Evolutionary conservation across 2,113 vertebrate species (phyloP).

Genomic region (Salvelinus sp.): DNA sequence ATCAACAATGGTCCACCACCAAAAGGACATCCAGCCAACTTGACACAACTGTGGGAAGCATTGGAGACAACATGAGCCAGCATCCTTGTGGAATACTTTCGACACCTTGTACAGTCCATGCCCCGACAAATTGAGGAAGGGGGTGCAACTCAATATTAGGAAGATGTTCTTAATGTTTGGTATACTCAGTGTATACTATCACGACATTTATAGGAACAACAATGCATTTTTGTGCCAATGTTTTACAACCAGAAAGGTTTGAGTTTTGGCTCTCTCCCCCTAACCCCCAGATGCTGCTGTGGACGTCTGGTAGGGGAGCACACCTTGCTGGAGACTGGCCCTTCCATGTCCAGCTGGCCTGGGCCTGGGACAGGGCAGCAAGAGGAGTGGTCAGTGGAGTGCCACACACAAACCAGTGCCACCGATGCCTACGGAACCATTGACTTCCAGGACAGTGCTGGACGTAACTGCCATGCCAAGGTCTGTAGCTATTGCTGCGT

Average conservation of each 20-base stretch:
- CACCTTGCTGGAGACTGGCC: constrained; percentile 62
- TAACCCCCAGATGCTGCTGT: constrained; percentile 85
- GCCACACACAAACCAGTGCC: constrained; percentile 82
- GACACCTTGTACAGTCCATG: too few species aligned
- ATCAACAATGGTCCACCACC: too few species aligned
- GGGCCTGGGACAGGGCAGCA: constrained; percentile 30
- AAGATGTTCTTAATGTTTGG: too few species aligned
- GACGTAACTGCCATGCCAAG: constrained; percentile 88
- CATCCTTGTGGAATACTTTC: too few species aligned
- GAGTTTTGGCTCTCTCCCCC: not conserved
- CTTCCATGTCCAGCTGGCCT: constrained; percentile 60
- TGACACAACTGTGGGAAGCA: too few species aligned
- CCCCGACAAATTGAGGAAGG: too few species aligned
- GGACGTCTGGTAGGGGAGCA: constrained; percentile 89
- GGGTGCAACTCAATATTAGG: too few species aligned
- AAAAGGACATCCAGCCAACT: too few species aligned
- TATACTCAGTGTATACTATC: too few species aligned
- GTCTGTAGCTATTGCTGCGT: constrained; percentile 60
- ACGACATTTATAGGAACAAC: not conserved
- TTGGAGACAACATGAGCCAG: too few species aligned
- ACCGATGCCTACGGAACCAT: constrained; percentile 91
- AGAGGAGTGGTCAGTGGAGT: constrained; percentile 84
- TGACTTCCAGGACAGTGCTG: constrained; percentile 89
- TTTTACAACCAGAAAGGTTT: not conserved
- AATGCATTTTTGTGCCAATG: not conserved